A percentile compares a stretch with the other conserved stretches of the same genome.
These are phyloP conservation scores for Aphelocoma californica DNA, from an alignment of 2,797 vertebrate genomes.

Conservation along the genomic window DNA sequence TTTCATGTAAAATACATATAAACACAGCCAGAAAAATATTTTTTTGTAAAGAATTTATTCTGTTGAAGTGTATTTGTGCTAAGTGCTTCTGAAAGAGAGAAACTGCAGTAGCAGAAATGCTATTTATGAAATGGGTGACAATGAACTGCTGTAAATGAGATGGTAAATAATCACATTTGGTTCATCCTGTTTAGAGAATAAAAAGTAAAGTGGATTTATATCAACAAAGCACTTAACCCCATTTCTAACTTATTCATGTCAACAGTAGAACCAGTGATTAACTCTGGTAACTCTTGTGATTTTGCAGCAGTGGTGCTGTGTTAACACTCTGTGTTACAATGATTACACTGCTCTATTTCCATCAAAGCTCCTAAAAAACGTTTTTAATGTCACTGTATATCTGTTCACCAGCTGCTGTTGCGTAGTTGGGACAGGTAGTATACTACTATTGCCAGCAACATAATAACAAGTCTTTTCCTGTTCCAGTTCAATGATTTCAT, in stretches of 20 bases:
- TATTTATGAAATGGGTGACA: not conserved
- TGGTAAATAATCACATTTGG: not conserved
- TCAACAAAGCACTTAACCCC: not conserved
- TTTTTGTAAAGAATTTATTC: not conserved
- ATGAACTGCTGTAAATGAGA: not conserved
- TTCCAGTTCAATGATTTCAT: not conserved
- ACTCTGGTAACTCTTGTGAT: not conserved
- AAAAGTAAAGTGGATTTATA: not conserved
- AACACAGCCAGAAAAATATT: not conserved
- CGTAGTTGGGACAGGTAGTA: not conserved
- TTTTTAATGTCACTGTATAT: not conserved
- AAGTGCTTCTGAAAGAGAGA: slow-evolving; percentile 1
- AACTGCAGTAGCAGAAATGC: not conserved
- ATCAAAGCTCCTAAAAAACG: not conserved
- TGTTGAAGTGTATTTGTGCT: not conserved
- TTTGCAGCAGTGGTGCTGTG: not conserved
- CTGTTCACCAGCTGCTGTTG: not conserved
- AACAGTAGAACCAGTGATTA: not conserved
- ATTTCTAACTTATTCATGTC: not conserved
- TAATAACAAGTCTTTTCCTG: not conserved
- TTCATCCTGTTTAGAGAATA: not conserved
- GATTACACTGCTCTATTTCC: not conserved
- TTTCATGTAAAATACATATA: not conserved
- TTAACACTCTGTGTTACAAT: not conserved
- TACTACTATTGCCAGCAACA: not conserved